Percentiles rank a stretch among this genome's conserved stretches.
These are phyloP conservation scores for Synaphobranchus kaupii DNA, from an alignment of 2,797 vertebrate species.

Conservation along the genomic window DNA sequence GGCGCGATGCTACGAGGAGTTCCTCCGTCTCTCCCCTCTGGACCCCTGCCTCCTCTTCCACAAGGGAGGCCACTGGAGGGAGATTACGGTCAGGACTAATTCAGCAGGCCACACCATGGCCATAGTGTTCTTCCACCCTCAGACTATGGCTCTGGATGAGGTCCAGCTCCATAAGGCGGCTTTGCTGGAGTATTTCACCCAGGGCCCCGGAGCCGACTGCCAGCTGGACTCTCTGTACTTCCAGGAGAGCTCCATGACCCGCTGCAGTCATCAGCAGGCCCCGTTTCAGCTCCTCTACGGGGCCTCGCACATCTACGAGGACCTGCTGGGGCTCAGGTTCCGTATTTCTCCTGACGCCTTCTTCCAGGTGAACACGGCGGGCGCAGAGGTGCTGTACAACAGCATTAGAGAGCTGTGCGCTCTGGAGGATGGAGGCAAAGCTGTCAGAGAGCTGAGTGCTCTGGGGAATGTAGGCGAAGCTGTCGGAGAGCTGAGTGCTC, in stretches of 20 bases:
- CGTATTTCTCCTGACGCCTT: conserved; percentile 81
- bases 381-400: conserved; percentile 76
- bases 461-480: conserved; percentile 30
- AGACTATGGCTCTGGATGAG: conserved; percentile 73
- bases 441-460: conserved; percentile 66
- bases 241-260: conserved; percentile 82
- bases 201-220: conserved; percentile 76
- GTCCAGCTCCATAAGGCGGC: conserved; percentile 71
- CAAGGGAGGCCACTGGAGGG: conserved; percentile 81
- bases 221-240: conserved; percentile 85
- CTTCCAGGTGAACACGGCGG: conserved; percentile 82
- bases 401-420: conserved; percentile 66
- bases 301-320: conserved; percentile 77
- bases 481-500: conserved; percentile 65
- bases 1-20: conserved; percentile 80
- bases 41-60: conserved; percentile 81
- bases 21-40: conserved; percentile 73
- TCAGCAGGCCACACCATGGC: conserved; percentile 76
- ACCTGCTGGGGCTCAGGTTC: conserved; percentile 77
- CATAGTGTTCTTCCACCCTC: conserved; percentile 83
- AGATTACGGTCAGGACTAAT: conserved; percentile 78
- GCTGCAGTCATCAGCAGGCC: conserved; percentile 76
- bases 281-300: conserved; percentile 82
- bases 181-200: conserved; percentile 76
- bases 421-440: conserved; percentile 38